phyloP scores from a whole-genome alignment of 2,113 vertebrate genomes.

The Copsychus sechellarum region DNA sequence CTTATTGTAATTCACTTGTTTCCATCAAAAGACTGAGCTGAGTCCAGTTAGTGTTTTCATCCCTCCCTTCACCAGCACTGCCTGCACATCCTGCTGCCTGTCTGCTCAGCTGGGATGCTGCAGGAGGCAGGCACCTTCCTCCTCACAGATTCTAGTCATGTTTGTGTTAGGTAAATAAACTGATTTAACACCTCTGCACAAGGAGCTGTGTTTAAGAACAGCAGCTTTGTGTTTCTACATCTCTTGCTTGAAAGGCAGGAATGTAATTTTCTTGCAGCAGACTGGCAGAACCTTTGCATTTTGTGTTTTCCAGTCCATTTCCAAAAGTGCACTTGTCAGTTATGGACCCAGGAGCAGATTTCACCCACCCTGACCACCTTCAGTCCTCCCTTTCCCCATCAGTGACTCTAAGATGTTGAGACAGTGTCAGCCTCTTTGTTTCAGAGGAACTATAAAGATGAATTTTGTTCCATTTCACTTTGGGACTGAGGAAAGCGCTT shows the following conservation, averaged over 20 bases:
- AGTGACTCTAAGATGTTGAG: neutral
- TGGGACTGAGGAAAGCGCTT: neutral
- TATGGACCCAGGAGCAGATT: neutral
- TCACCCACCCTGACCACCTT: neutral
- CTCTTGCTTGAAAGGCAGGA: neutral
- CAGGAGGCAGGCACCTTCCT: neutral
- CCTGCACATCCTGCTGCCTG: neutral
- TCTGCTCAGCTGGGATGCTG: neutral
- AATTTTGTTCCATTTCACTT: neutral
- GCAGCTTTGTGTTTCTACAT: neutral
- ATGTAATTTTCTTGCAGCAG: neutral
- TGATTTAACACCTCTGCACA: neutral
- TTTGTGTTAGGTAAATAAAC: neutral
- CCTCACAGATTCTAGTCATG: neutral
- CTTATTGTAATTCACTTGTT: neutral
- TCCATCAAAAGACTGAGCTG: neutral
- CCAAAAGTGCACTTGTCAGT: neutral
- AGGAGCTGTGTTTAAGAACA: neutral
- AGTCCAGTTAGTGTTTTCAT: neutral
- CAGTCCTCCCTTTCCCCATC: neutral
- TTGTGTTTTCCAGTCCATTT: neutral
- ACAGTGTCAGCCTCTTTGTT: neutral
- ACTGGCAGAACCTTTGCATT: neutral
- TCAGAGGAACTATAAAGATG: neutral
- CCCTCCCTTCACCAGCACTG: neutral